Conservation (phyloP, 2,797 vertebrate species). For the Spinibarbus caldwelli region DNA sequence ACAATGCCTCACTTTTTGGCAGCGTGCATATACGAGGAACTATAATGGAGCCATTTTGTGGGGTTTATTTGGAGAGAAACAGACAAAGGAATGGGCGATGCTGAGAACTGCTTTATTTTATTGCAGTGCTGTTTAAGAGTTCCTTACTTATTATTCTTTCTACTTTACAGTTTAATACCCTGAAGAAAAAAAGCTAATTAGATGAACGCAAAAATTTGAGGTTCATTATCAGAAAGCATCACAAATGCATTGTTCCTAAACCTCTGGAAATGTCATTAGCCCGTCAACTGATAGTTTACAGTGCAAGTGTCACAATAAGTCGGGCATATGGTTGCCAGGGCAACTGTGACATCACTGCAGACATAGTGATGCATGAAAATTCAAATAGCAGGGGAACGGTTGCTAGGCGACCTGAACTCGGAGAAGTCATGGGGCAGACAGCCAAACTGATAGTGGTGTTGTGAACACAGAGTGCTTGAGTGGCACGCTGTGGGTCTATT, state of each 20-base stretch:
- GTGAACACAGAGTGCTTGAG: slow-evolving; percentile 69
- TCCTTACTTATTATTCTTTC: slow-evolving; percentile 1
- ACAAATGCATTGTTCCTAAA: slow-evolving; percentile 7
- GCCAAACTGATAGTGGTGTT: slow-evolving; percentile 47
- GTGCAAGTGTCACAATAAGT: slow-evolving; percentile 76
- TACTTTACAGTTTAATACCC: neutral
- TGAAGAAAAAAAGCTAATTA: neutral
- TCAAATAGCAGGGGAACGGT: slow-evolving; percentile 81
- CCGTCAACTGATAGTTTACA: slow-evolving; percentile 68
- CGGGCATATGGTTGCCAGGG: slow-evolving; percentile 84
- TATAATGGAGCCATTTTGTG: slow-evolving; percentile 66
- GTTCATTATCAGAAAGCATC: slow-evolving; percentile 5
- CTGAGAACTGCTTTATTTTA: slow-evolving; percentile 27
- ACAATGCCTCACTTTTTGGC: slow-evolving; percentile 69
- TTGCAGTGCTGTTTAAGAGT: neutral
- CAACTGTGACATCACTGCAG: slow-evolving; percentile 84
- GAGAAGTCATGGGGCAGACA: slow-evolving; percentile 81
- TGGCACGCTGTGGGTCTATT: neutral
- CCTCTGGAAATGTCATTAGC: slow-evolving; percentile 37
- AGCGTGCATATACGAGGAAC: slow-evolving; percentile 64
- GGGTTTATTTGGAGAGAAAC: slow-evolving; percentile 31
- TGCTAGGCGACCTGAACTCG: slow-evolving; percentile 85
- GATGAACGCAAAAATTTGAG: neutral
- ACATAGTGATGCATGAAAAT: slow-evolving; percentile 89
- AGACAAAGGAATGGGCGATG: slow-evolving; percentile 22